Evolutionary conservation across 2,113 vertebrate species (phyloP).

Genomic region (Misgurnus mizolepis): DNA sequence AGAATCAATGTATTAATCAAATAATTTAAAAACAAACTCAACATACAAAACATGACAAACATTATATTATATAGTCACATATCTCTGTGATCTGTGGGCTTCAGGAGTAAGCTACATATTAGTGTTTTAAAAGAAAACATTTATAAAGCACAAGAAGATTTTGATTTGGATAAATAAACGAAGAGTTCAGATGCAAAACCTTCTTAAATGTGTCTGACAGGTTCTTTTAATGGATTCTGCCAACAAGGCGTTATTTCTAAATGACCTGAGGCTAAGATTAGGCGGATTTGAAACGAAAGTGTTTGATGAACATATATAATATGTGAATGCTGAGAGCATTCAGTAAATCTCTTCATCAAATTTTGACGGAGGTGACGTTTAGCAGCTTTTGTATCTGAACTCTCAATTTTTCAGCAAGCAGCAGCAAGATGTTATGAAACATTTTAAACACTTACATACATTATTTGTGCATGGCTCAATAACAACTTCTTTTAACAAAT

Average conservation of each 20-base stretch:
- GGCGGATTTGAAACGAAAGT: no score
- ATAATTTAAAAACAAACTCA: constrained; percentile 12
- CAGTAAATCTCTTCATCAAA: no score
- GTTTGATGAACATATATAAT: no score
- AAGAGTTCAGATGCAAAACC: neutral
- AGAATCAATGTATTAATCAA: constrained; percentile 43
- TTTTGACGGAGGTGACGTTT: no score
- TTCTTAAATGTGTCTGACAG: no score
- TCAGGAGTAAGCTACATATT: neutral
- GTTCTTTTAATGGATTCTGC: no score
- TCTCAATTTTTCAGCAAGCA: neutral
- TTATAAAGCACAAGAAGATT: no score
- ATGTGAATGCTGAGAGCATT: no score
- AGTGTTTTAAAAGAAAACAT: constrained; percentile 28
- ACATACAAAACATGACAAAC: neutral
- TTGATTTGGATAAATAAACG: neutral
- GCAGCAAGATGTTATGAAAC: neutral
- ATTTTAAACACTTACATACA: neutral
- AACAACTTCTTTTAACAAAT: constrained; percentile 19
- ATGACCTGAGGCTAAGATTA: no score
- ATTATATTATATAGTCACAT: no score
- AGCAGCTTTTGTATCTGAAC: no score
- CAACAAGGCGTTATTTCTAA: no score
- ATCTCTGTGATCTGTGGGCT: neutral
- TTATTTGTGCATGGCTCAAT: neutral